phyloP scores from a whole-genome alignment of 2,888 invertebrate genomes.

The Apamea epomidion region DNA sequence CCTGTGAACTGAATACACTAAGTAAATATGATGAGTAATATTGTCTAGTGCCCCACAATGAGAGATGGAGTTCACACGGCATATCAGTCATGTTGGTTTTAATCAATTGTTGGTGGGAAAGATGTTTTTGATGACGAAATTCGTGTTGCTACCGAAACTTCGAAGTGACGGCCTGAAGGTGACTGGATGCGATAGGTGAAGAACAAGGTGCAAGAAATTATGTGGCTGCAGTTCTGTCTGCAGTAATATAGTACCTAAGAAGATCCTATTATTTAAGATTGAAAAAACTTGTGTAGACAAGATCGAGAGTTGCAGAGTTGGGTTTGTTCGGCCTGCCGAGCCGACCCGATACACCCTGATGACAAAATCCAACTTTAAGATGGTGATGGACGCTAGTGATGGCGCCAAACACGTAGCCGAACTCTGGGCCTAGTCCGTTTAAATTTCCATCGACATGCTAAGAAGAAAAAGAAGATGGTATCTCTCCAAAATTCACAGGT shows the following conservation, averaged over 20 bases:
- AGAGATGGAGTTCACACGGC: conserved; percentile 57
- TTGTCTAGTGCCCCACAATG: conserved; percentile 48
- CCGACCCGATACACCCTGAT: neutral
- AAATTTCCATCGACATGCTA: neutral
- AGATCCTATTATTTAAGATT: neutral
- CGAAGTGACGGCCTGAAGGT: too few species aligned
- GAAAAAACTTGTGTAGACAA: neutral
- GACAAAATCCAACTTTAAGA: neutral
- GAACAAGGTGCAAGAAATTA: neutral
- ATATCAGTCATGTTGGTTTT: conserved; percentile 37
- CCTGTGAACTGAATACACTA: too few species aligned
- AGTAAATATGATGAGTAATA: conserved; percentile 62
- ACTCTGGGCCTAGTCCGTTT: neutral
- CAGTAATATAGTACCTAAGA: neutral
- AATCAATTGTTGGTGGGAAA: conserved; percentile 7
- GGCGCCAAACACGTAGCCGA: neutral
- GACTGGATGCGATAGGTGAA: neutral
- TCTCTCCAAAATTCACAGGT: neutral
- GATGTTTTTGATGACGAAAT: neutral
- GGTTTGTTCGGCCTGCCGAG: too few species aligned
- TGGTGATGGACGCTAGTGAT: neutral
- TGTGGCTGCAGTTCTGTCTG: neutral
- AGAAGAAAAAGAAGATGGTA: neutral
- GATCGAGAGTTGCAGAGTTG: neutral
- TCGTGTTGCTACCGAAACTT: neutral